Evolutionary conservation across 2,113 vertebrate species (phyloP), one percentile per base, ranked within the genome.

Genomic region (Paratilapia polleni): DNA sequence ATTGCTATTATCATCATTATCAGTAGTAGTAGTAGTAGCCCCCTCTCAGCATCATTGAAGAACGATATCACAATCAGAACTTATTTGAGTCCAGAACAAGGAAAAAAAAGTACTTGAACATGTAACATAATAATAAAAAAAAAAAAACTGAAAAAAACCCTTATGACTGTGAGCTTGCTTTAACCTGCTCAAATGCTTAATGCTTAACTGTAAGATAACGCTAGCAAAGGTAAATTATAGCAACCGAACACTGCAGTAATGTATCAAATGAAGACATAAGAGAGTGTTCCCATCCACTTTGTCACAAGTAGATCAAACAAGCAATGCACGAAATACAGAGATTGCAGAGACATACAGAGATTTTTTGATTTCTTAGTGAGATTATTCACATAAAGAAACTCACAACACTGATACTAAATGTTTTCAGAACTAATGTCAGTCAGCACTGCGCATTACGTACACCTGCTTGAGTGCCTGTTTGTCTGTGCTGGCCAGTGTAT

Each of bases 371-470:
- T 49, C 28, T 52, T 24, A 52, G 28, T 73, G 6, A 13, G 4
- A 24, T 77, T 77, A 10, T 73, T 38, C 28, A 58, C 36, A 17
- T 59, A 66, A 74, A 77, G 59, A 61, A 73, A 20, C 34, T 52
- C 58, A 47, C 47, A 73, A 22, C 17, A 20, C 19, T 1, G 8
- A 59, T 28, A 1, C 19, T 38, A 59, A 43, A 11, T 20, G 13
- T 77, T 19, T 52, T 47, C 56, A 54, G 17, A 63, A n/a, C 8
- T 54, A 64, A 64, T 80, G 49, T 74, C n/a, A 54, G 2, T 83
- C 24, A 74, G 60, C 43, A 38, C 20, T 34, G 24, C 20, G 22
- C 20, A 41, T 17, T 12, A 3, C 15, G 14, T 20, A 41, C 22
- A n/a, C 58, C 20, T 9, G 24, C 74, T 43, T 73, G 26, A 70